Evolutionary conservation across 2,113 vertebrate species (phyloP), one percentile per base, ranked within the genome.

Genomic region (Osmerus mordax): DNA sequence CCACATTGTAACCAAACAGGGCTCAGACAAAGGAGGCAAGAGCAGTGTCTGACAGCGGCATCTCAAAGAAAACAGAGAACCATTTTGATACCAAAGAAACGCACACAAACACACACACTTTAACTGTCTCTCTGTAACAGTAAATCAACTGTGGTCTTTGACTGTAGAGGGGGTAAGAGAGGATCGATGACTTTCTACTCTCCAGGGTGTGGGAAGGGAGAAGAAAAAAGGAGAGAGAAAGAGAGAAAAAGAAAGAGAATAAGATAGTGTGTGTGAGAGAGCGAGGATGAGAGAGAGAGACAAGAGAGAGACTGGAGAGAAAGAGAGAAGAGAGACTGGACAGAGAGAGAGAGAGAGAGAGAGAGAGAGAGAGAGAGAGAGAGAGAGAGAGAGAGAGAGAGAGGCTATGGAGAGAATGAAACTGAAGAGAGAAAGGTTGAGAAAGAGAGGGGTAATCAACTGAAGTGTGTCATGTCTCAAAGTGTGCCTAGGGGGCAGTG

Each of bases 181-280:
- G 21, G 55, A 76, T 77, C 69, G 56, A 81, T 76, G 72, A 52
- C 25, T 69, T 62, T 81, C 68, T 51, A 32, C 75, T 29, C 59
- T 71, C 19, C 8, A n/a, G 25, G 16, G 74, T 56, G 25, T 71
- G 69, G 53, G 54, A 18, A 19, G 15, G 16, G n/a, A 3, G n/a
- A 2, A 18, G 55, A 65, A 18, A 51, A 52, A 66, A 58, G 36
- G 54, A 2, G 13, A 41, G 68, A 47, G 29, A 32, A 60, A 15
- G 54, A 68, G 19, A 19, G 67, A 68, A 52, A 9, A 52, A 32
- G 21, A 28, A 15, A 68, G 19, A 19, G 67, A 68, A 52, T 9
- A 52, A 56, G 21, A 28, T n/a, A 15, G 52, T 7, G 21, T 12
- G 67, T 23, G 67, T 56, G 67, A 68, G 19, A 68, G 52, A 28